Base-by-base conservation (phyloP, 2,888 invertebrate species). In the Ophion obscuratus region DNA sequence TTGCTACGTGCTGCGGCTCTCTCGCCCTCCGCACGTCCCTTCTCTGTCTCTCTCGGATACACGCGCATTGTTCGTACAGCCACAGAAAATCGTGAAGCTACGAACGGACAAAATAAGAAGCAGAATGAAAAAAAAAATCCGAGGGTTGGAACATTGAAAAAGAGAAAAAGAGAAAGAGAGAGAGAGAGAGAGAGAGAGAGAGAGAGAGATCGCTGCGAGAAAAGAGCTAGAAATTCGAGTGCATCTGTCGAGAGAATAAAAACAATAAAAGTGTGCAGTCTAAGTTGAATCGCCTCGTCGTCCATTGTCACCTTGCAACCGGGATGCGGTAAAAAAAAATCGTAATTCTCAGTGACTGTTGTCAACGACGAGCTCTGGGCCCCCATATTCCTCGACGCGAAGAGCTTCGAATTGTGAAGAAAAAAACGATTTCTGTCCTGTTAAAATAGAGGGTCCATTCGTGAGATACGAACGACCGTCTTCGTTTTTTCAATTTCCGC, bases 271-370 rank as follows among this genome's bases (percentile, higher is more conserved):
- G 24, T 24, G 57, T 73, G 36, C 31, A 53, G 70, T 73, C 73
- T 73, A 59, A 36, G 40, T 73, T 73, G 73, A 40, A 73, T 76
- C 76, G 61, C 66, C 71, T 24, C 40, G 62, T 53, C 47, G 70
- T 64, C 70, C 47, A 71, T 76, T 82, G 82, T 71, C 64, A 82
- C 82, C 76, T 77, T 77, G 66, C 64, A 62, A 70, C 76, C 61
- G 75, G 24, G 44, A 57, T 44, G 57, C 62, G 44, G 47, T 53
- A 40, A 62, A 20, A n/a, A 59, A 53, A 47, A 70, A 70, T 70
- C 47, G 27, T 24, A 40, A 64, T 53, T 31, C 66, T 53, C 27
- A 14, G 53, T 31, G 17, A 31, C 67, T 81, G 40, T 57, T 59
- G 59, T 59, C 59, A 27, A 57, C 61, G 53, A 62, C 17, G 24